phyloP scores from a whole-genome alignment of 1,140 invertebrate species.

The Dreissena rostriformis region DNA sequence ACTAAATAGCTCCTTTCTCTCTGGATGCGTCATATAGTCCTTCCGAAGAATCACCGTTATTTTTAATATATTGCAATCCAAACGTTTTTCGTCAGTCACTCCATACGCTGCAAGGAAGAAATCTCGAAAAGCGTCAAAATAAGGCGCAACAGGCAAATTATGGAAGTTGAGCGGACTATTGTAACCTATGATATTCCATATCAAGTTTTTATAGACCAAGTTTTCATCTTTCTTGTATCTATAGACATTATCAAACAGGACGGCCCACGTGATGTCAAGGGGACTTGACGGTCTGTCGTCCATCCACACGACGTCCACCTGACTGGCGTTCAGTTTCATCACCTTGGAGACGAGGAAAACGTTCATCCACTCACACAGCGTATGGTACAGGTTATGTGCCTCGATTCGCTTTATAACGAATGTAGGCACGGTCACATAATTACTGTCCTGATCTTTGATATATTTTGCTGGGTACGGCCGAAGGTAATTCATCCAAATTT shows the following conservation, averaged over 20 bases:
- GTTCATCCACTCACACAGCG: constrained; percentile 52
- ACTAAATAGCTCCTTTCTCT: constrained; percentile 66
- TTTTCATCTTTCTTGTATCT: constrained; percentile 44
- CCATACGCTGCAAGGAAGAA: constrained; percentile 71
- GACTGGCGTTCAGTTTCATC: neutral
- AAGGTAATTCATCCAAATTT: constrained; percentile 20
- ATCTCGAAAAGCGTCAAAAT: constrained; percentile 72
- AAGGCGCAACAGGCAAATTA: constrained; percentile 52
- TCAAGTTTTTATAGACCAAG: constrained; percentile 63
- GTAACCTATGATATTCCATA: constrained; percentile 74
- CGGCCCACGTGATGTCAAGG: constrained; percentile 71
- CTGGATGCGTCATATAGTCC: constrained; percentile 75
- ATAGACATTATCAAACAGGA: constrained; percentile 64
- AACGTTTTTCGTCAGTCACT: constrained; percentile 11
- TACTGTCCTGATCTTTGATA: too few species aligned
- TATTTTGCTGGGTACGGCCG: neutral
- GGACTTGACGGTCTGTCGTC: constrained; percentile 74
- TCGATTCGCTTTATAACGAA: constrained; percentile 40
- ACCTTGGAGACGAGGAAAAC: constrained; percentile 37
- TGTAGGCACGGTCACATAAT: neutral
- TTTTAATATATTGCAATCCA: constrained; percentile 68
- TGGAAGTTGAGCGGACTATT: constrained; percentile 72
- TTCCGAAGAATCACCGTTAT: constrained; percentile 75
- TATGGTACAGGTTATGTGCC: constrained; percentile 50
- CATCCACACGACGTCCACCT: constrained; percentile 65